A percentile compares a stretch with the other conserved stretches of the same genome.
These are phyloP conservation scores for Maniola jurtina DNA, from an alignment of 1,140 invertebrate species.

Conservation along the genomic window DNA sequence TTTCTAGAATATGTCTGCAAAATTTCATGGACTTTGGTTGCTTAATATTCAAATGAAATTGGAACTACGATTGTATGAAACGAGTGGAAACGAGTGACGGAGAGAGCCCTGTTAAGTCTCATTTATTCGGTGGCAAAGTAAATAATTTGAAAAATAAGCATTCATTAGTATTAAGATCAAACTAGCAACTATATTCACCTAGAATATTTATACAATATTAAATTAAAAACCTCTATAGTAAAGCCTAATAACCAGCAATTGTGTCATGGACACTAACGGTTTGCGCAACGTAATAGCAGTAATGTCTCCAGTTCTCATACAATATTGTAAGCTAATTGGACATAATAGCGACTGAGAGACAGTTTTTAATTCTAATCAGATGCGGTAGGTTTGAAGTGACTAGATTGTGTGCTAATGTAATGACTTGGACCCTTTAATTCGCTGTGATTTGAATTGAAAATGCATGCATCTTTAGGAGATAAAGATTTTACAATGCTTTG, in stretches of 20 bases:
- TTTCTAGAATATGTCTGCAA: too few species aligned
- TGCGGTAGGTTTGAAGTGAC: background rate
- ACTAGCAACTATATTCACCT: too few species aligned
- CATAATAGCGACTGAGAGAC: background rate
- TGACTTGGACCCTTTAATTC: too few species aligned
- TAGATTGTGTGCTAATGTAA: background rate
- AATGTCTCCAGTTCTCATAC: slow-evolving; percentile 23
- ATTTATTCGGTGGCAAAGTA: too few species aligned
- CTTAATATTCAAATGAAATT: too few species aligned
- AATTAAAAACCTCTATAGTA: slow-evolving; percentile 18
- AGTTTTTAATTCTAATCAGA: slow-evolving; percentile 11
- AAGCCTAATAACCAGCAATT: slow-evolving; percentile 22
- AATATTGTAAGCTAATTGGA: slow-evolving; percentile 24
- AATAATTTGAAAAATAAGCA: background rate
- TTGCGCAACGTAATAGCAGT: slow-evolving; percentile 21
- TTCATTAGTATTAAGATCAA: background rate
- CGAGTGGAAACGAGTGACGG: too few species aligned
- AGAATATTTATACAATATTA: slow-evolving; percentile 20
- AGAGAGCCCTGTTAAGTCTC: too few species aligned
- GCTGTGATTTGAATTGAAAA: too few species aligned
- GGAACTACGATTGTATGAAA: too few species aligned
- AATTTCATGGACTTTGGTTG: too few species aligned
- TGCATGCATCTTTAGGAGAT: too few species aligned
- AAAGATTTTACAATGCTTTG: too few species aligned
- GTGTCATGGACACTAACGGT: slow-evolving; percentile 25